These are phyloP conservation scores for Microplitis demolitor DNA, from an alignment of 1,140 invertebrate genomes.

Conservation along the genomic window DNA sequence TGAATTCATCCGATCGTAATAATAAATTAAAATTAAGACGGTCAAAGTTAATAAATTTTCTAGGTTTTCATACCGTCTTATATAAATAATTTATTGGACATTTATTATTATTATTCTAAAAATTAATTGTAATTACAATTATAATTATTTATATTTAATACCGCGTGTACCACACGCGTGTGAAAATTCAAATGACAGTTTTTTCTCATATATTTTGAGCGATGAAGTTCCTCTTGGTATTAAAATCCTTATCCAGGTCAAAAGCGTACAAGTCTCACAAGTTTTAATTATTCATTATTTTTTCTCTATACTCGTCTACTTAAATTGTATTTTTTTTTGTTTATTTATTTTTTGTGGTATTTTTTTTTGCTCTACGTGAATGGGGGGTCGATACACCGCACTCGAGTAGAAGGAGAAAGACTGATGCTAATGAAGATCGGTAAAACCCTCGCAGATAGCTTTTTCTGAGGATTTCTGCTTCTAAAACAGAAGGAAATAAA, in stretches of 20 bases:
- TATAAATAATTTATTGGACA: too few species aligned
- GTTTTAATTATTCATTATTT: background rate
- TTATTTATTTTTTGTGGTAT: background rate
- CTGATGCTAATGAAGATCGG: slow-evolving; percentile 51
- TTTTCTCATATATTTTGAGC: slow-evolving; percentile 37
- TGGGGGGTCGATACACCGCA: background rate
- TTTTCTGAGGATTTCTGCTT: slow-evolving; percentile 58
- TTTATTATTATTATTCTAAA: too few species aligned
- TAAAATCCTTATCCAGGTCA: slow-evolving; percentile 4
- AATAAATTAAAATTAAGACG: slow-evolving; percentile 16
- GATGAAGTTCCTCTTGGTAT: slow-evolving; percentile 44
- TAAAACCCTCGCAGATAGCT: slow-evolving; percentile 59
- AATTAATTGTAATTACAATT: too few species aligned
- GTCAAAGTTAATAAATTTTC: slow-evolving; percentile 30
- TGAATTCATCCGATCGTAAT: slow-evolving; percentile 1
- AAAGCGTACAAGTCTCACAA: slow-evolving; percentile 12
- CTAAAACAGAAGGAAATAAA: slow-evolving; percentile 51
- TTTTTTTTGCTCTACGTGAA: background rate
- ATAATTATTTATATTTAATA: too few species aligned
- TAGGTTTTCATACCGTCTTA: background rate
- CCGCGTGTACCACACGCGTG: background rate
- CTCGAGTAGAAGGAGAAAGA: background rate
- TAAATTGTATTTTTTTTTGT: background rate
- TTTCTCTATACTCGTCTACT: background rate
- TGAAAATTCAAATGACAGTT: slow-evolving; percentile 21